A percentile compares a stretch with the other conserved stretches of the same genome.
Conservation (phyloP, 2,888 invertebrate species). For the Mongoloraphidia duomilia region DNA sequence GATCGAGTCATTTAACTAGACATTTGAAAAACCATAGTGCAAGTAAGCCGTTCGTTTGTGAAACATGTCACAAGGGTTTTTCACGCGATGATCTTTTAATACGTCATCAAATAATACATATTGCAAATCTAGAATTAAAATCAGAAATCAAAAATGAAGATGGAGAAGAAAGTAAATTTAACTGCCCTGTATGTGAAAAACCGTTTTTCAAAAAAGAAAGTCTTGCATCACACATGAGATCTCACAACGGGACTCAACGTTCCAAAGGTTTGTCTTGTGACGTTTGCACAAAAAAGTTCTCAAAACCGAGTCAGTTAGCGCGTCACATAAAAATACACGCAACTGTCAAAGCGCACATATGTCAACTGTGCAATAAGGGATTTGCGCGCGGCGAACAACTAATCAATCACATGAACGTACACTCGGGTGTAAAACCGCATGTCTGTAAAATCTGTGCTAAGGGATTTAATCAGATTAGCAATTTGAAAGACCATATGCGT, state of each 20-base stretch:
- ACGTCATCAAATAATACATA: constrained; percentile 25
- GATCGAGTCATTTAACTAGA: constrained; percentile 24
- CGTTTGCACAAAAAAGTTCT: constrained; percentile 33
- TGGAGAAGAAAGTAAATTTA: constrained; percentile 17
- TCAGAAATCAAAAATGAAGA: constrained; percentile 14
- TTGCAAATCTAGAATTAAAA: constrained; percentile 10
- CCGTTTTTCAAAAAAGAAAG: constrained; percentile 36
- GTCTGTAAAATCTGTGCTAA: constrained; percentile 42
- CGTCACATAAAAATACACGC: constrained; percentile 39
- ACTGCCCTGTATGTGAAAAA: constrained; percentile 38
- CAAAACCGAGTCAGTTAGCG: constrained; percentile 28
- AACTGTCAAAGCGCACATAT: constrained; percentile 35
- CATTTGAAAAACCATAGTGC: constrained; percentile 26
- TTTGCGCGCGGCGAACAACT: constrained; percentile 43
- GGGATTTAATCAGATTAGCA: constrained; percentile 35
- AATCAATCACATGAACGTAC: constrained; percentile 40
- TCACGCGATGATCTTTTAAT: constrained; percentile 22
- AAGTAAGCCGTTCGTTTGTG: constrained; percentile 22
- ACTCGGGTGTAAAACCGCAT: constrained; percentile 40
- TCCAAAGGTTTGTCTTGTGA: constrained; percentile 27
- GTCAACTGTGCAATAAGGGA: constrained; percentile 39
- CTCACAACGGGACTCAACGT: constrained; percentile 21
- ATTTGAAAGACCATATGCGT: constrained; percentile 31
- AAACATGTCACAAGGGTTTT: constrained; percentile 24
- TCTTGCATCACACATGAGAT: constrained; percentile 31